These are phyloP conservation scores for Dicyrtoma fusca DNA, from an alignment of 2,888 invertebrate genomes.

Conservation along the genomic window DNA sequence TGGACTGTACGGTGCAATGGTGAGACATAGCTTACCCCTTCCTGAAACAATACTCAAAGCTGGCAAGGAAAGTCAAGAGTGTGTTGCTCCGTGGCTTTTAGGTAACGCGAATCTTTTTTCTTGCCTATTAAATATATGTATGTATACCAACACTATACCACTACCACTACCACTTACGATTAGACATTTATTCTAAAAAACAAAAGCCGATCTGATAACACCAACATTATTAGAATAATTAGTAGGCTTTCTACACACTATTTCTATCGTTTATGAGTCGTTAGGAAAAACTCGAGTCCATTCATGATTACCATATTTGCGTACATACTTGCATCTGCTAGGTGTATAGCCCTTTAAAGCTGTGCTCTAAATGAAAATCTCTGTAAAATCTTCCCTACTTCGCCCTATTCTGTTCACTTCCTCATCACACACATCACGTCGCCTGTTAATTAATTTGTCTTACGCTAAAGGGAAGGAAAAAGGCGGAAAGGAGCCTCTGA, in stretches of 20 bases:
- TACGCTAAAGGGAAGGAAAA: background rate
- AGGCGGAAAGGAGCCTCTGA: background rate
- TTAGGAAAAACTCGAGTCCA: too few species aligned
- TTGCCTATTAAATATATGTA: background rate
- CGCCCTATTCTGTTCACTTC: too few species aligned
- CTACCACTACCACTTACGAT: background rate
- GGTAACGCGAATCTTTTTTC: slow-evolving; percentile 66
- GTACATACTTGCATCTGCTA: too few species aligned
- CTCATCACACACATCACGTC: background rate
- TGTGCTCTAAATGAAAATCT: too few species aligned
- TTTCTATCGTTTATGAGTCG: background rate
- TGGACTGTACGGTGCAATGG: slow-evolving; percentile 99
- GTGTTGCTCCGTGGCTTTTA: slow-evolving; percentile 98
- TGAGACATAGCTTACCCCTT: slow-evolving; percentile 94
- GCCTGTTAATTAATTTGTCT: slow-evolving; percentile 24
- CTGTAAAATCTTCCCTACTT: background rate
- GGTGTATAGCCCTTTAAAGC: too few species aligned
- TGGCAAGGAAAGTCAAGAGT: slow-evolving; percentile 87
- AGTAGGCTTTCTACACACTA: background rate
- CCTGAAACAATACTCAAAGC: slow-evolving; percentile 98
- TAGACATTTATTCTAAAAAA: background rate
- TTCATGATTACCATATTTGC: too few species aligned
- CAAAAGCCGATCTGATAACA: background rate
- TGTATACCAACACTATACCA: background rate
- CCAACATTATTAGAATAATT: background rate